phyloP scores from a whole-genome alignment of 1,140 invertebrate species.

The Venturia canescens region DNA sequence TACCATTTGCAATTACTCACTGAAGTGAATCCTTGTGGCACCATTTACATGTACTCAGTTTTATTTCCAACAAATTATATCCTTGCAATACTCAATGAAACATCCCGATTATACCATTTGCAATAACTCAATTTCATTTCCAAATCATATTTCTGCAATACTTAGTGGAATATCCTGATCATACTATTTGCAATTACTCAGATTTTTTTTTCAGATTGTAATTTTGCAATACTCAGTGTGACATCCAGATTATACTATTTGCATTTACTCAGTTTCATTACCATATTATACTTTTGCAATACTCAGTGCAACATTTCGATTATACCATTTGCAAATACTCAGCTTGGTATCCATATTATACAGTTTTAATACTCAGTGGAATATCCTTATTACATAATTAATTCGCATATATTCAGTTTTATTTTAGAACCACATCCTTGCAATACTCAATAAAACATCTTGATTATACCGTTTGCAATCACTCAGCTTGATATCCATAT shows the following conservation, averaged over 20 bases:
- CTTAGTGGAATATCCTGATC: background rate
- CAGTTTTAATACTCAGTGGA: background rate
- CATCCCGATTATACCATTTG: background rate
- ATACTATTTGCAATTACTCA: background rate
- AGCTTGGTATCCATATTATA: background rate
- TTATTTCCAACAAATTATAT: background rate
- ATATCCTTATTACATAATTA: background rate
- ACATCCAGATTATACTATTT: background rate
- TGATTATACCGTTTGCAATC: background rate
- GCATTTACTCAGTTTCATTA: no score
- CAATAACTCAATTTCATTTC: background rate
- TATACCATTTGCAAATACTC: background rate
- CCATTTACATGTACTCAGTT: background rate
- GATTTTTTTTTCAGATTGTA: background rate
- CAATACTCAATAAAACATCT: no score
- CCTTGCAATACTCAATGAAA: background rate
- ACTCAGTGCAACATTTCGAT: background rate
- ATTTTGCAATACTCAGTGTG: background rate
- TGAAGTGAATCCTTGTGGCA: no score
- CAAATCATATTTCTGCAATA: background rate
- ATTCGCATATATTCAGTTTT: no score
- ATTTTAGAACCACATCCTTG: background rate
- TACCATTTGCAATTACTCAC: background rate
- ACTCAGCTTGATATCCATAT: background rate
- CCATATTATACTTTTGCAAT: conserved; percentile 1